A percentile compares a stretch with the other conserved stretches of the same genome.
Evolutionary conservation across 2,888 invertebrate species (phyloP).

Genomic region (Vanessa cardui): DNA sequence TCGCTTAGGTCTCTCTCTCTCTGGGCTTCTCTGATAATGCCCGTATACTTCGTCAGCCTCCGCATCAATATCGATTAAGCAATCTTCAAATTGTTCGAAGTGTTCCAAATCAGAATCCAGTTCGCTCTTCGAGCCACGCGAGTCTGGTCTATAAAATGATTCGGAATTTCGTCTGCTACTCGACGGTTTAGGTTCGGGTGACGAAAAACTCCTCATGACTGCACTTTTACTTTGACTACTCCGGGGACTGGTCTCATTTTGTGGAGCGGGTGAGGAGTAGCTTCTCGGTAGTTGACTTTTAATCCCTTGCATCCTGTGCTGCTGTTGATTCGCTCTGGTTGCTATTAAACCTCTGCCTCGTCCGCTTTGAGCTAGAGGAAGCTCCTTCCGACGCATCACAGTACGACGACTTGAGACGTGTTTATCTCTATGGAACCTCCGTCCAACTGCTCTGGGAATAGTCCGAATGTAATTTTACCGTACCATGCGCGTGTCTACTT

Average conservation of each 20-base stretch:
- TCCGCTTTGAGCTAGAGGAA: conserved; percentile 51
- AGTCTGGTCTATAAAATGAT: conserved; percentile 64
- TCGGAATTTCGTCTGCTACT: conserved; percentile 67
- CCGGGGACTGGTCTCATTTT: conserved; percentile 56
- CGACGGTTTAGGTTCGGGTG: conserved; percentile 67
- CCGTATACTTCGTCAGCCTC: conserved; percentile 65
- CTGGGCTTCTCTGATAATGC: conserved; percentile 61
- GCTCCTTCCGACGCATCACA: conserved; percentile 69
- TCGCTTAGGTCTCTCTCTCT: conserved; percentile 65
- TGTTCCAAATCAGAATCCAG: conserved; percentile 73
- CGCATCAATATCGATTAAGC: conserved; percentile 73
- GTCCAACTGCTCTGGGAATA: conserved; percentile 59
- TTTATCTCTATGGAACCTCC: conserved; percentile 53
- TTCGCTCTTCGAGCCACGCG: conserved; percentile 67
- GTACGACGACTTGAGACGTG: conserved; percentile 52
- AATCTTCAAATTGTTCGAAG: conserved; percentile 73
- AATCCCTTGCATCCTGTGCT: conserved; percentile 59
- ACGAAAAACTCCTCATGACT: conserved; percentile 70
- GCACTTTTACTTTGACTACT: conserved; percentile 54
- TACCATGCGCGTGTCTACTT: conserved; percentile 67
- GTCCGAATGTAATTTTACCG: conserved; percentile 62
- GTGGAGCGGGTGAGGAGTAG: conserved; percentile 68
- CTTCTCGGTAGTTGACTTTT: conserved; percentile 70
- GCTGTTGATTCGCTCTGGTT: conserved; percentile 66
- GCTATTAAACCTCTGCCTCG: conserved; percentile 70